These are phyloP conservation scores for Apamea epomidion DNA, from an alignment of 2,888 invertebrate species.

Conservation along the genomic window DNA sequence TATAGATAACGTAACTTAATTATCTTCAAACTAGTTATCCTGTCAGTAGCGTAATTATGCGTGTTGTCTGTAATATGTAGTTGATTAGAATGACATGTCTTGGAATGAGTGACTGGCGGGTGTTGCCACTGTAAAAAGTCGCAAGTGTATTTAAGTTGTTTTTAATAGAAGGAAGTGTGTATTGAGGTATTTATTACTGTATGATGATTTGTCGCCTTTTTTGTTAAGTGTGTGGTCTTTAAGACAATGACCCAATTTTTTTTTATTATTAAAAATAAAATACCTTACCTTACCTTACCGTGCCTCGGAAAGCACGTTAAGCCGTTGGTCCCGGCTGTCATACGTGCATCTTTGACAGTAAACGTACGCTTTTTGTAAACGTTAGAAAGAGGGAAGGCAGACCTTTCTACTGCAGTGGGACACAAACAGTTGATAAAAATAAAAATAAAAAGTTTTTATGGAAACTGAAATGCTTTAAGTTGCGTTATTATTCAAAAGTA, in stretches of 20 bases:
- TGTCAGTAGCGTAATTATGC: conserved; percentile 51
- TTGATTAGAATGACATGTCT: conserved; percentile 55
- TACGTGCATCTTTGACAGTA: no score
- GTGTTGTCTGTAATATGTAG: conserved; percentile 37
- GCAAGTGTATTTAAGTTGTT: conserved; percentile 8
- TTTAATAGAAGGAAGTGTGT: conserved; percentile 23
- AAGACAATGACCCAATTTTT: no score
- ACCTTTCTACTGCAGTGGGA: background rate
- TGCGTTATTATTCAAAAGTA: background rate
- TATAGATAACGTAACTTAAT: conserved; percentile 52
- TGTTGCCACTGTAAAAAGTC: conserved; percentile 39
- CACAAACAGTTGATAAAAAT: background rate
- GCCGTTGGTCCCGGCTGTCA: no score
- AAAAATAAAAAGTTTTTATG: background rate
- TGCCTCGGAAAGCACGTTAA: no score
- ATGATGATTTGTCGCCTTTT: background rate
- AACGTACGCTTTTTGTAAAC: background rate
- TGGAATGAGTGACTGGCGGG: conserved; percentile 21
- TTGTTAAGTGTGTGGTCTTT: background rate
- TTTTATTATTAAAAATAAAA: no score
- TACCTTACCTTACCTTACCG: no score
- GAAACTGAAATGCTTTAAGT: background rate
- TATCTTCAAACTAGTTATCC: conserved; percentile 55
- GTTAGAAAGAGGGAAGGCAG: background rate
- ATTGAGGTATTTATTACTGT: background rate